phyloP scores from a whole-genome alignment of 2,888 invertebrate species.

The Caprella mutica region DNA sequence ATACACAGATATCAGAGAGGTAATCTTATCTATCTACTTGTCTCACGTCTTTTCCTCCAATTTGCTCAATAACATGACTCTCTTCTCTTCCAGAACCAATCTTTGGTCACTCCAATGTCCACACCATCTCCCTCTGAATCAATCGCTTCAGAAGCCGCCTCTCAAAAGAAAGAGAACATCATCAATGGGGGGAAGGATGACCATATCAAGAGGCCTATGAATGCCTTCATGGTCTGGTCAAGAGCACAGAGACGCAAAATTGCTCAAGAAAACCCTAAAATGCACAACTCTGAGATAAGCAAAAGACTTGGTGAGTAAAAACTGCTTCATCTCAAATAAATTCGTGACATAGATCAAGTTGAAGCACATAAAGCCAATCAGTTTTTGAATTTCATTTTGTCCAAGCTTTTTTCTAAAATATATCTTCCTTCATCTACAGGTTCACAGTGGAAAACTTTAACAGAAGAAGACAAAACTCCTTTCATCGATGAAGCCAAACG shows the following conservation, averaged over 20 bases:
- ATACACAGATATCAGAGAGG: too few relatives aligned
- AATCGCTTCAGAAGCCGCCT: slow-evolving; percentile 22
- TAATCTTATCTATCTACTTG: too few relatives aligned
- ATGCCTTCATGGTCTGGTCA: slow-evolving; percentile 97
- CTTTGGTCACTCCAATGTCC: slow-evolving; percentile 28
- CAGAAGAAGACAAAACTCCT: slow-evolving; percentile 76
- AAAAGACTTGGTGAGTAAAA: slow-evolving; percentile 49
- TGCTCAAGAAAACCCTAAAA: slow-evolving; percentile 76
- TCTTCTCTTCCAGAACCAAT: too few relatives aligned
- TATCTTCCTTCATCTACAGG: slow-evolving; percentile 18
- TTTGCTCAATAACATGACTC: too few relatives aligned
- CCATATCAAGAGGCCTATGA: slow-evolving; percentile 94
- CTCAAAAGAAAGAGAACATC: slow-evolving; percentile 21
- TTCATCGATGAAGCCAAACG: slow-evolving; percentile 93
- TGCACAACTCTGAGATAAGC: slow-evolving; percentile 64
- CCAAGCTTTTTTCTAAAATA: neutral
- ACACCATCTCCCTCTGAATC: slow-evolving; percentile 31
- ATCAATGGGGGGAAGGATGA: slow-evolving; percentile 18
- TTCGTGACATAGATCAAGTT: too few relatives aligned
- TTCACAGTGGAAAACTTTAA: slow-evolving; percentile 77
- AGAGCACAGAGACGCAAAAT: slow-evolving; percentile 81
- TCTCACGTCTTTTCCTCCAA: too few relatives aligned
- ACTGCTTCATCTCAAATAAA: neutral
- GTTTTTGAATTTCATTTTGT: too few relatives aligned
- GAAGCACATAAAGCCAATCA: too few relatives aligned